phyloP scores from a whole-genome alignment of 2,888 invertebrate species.

The Suillia variegata region DNA sequence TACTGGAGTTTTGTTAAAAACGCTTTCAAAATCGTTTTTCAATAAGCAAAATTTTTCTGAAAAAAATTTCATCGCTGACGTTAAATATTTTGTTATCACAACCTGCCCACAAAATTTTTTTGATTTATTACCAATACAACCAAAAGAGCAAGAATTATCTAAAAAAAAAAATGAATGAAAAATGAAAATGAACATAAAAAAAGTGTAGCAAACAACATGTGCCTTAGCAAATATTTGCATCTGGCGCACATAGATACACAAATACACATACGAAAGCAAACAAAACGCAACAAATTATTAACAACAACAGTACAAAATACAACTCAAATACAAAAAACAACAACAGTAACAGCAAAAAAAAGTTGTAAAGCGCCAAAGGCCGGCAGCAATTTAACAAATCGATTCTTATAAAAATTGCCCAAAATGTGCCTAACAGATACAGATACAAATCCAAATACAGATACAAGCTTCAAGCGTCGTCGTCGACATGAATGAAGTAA shows the following conservation, averaged over 20 bases:
- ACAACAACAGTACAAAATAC: background rate
- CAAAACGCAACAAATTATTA: constrained; percentile 6
- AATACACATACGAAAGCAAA: constrained; percentile 6
- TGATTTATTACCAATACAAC: background rate
- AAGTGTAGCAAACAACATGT: constrained; percentile 44
- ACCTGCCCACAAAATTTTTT: background rate
- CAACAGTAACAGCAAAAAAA: background rate
- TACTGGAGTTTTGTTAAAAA: no score
- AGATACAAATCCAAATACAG: background rate
- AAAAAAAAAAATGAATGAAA: no score
- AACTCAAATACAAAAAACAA: background rate
- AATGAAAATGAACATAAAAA: no score
- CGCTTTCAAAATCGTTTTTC: no score
- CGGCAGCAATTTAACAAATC: background rate
- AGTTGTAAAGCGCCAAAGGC: background rate
- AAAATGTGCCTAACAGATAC: background rate
- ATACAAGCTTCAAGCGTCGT: no score
- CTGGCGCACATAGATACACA: constrained; percentile 16
- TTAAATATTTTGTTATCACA: background rate
- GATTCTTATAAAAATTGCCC: background rate
- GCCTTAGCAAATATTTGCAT: constrained; percentile 43
- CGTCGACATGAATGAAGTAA: no score
- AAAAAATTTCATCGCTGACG: background rate
- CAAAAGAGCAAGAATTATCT: no score
- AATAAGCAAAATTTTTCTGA: constrained; percentile 29